These are phyloP conservation scores for Cryptus viduatorius DNA, from an alignment of 2,888 invertebrate genomes.

Conservation along the genomic window DNA sequence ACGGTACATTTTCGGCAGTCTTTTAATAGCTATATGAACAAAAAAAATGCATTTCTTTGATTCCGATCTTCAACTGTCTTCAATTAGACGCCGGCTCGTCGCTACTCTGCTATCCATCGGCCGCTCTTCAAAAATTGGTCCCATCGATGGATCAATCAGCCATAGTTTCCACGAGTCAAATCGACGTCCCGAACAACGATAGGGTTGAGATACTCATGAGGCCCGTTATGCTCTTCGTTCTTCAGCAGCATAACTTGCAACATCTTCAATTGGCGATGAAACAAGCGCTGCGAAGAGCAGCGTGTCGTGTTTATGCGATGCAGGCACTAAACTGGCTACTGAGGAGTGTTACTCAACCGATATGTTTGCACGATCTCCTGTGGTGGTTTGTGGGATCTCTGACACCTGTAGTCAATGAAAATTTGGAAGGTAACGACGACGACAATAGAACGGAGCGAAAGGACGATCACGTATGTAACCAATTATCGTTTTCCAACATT, in stretches of 20 bases:
- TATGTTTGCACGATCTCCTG: slow-evolving; percentile 96
- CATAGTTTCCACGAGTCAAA: slow-evolving; percentile 84
- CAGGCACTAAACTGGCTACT: slow-evolving; percentile 98
- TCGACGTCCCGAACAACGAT: slow-evolving; percentile 85
- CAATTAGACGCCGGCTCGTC: slow-evolving; percentile 90
- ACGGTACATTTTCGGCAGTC: slow-evolving; percentile 76
- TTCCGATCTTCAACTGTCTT: slow-evolving; percentile 5
- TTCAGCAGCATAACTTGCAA: slow-evolving; percentile 94
- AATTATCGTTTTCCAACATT: background rate
- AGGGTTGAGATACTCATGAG: slow-evolving; percentile 89
- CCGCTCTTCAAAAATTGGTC: slow-evolving; percentile 93
- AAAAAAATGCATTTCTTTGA: background rate
- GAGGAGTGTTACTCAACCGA: slow-evolving; percentile 95
- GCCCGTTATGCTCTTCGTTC: slow-evolving; percentile 95
- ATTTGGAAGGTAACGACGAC: slow-evolving; percentile 84
- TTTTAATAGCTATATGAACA: too few species aligned
- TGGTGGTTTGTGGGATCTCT: slow-evolving; percentile 98
- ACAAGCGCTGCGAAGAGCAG: slow-evolving; percentile 92
- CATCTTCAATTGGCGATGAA: slow-evolving; percentile 94
- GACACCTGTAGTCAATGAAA: slow-evolving; percentile 86
- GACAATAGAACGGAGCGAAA: slow-evolving; percentile 86
- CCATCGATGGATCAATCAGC: slow-evolving; percentile 88
- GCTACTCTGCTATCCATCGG: slow-evolving; percentile 95
- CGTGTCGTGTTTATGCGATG: slow-evolving; percentile 94
- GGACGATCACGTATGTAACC: slow-evolving; percentile 82